These are phyloP conservation scores for Bradysia coprophila DNA, from an alignment of 1,140 invertebrate genomes.

Conservation along the genomic window DNA sequence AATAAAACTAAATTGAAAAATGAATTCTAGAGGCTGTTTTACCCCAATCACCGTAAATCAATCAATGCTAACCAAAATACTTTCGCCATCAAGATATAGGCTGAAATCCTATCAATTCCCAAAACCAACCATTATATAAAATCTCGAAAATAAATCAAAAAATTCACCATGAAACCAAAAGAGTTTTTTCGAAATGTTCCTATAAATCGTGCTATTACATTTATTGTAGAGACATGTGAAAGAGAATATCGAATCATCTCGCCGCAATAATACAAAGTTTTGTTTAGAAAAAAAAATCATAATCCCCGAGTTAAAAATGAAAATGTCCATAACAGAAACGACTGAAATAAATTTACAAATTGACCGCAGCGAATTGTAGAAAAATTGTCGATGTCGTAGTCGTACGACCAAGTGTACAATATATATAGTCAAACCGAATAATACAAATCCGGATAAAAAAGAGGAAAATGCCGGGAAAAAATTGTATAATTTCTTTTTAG, in stretches of 20 bases:
- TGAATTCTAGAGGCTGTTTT: no score
- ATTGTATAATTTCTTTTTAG: no score
- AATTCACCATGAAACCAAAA: not conserved
- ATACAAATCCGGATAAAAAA: no score
- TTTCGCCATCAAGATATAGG: no score
- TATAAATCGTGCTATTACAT: not conserved
- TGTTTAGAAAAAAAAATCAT: not conserved
- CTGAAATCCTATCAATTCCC: no score
- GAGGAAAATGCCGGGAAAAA: no score
- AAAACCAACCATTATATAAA: no score
- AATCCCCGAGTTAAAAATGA: not conserved
- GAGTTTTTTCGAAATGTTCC: not conserved
- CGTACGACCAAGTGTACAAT: not conserved
- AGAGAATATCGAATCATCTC: not conserved
- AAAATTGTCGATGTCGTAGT: not conserved
- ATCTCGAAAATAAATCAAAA: not conserved
- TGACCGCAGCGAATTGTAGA: not conserved
- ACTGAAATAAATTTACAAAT: not conserved
- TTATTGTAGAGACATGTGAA: not conserved
- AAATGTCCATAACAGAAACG: not conserved
- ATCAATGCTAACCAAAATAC: no score
- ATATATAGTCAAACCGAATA: not conserved
- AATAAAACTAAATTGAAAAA: no score
- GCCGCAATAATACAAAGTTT: not conserved
- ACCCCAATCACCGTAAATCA: no score